Percentiles rank a stretch among this genome's conserved stretches.
These are phyloP conservation scores for Lagria hirta DNA, from an alignment of 2,888 invertebrate genomes.

Conservation along the genomic window DNA sequence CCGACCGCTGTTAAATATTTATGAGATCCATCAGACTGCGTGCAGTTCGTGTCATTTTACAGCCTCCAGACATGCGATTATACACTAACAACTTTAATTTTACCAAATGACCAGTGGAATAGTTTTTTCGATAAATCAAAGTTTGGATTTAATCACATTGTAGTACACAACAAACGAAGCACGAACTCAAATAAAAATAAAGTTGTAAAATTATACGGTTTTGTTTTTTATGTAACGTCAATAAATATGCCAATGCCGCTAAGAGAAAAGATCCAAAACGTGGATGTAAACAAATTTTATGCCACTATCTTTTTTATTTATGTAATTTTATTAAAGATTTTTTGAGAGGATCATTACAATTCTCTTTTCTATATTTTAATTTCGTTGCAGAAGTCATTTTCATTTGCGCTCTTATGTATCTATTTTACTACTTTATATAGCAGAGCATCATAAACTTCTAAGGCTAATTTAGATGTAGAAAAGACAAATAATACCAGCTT, in stretches of 20 bases:
- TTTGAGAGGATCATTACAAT: no score
- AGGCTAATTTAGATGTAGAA: no score
- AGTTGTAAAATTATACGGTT: constrained; percentile 3
- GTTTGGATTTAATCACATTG: constrained; percentile 11
- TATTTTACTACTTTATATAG: no score
- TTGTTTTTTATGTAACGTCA: constrained; percentile 10
- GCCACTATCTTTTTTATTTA: no score
- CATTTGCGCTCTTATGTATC: no score
- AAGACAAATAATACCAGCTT: no score
- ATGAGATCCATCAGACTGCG: constrained; percentile 34
- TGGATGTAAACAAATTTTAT: no score
- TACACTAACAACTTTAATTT: not conserved
- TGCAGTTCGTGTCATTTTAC: constrained; percentile 34
- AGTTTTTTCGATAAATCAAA: constrained; percentile 14
- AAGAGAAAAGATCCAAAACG: no score
- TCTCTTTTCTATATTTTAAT: no score
- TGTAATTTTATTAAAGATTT: no score
- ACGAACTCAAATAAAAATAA: constrained; percentile 11
- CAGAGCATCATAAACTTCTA: no score
- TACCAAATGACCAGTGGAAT: constrained; percentile 1
- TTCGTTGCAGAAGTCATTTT: no score
- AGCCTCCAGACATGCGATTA: constrained; percentile 31
- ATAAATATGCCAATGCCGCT: constrained; percentile 17
- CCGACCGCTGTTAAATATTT: constrained; percentile 33
- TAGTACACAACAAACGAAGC: constrained; percentile 3